Base-by-base conservation (phyloP, 2,888 invertebrate genomes). In the Heliconius hortense region DNA sequence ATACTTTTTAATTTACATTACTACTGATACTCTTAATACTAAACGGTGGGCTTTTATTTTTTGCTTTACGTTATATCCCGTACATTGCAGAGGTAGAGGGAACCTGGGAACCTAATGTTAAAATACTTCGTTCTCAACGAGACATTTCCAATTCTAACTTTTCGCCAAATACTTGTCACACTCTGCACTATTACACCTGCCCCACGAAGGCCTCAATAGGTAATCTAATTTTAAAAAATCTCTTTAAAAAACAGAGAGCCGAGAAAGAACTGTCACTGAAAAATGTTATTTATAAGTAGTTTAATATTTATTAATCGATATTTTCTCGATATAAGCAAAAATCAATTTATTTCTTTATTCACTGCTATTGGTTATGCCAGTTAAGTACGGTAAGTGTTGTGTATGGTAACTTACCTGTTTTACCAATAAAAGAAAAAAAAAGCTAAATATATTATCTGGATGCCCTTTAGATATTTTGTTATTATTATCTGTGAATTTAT, bases 381-480 rank as follows among this genome's bases (percentile, higher is more conserved):
- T 63, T 31, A 31, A 63, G 31, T 56, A 11, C 24, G 21, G 8
- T 31, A 63, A 28, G 21, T 63, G 24, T 18, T 0, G n/a, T n/a
- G n/a, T n/a, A n/a, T n/a, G n/a, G n/a, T n/a, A 7, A 28, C 8
- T 0, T 28, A 62, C 28, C 15, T 28, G 18, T 48, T 48, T 18
- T 4, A 31, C 21, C 8, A 63, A 35, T n/a, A 63, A 35, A 26
- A 26, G 15, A 26, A 28, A 26, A 26, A 28, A 48, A 48, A 48
- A 66, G 13, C 5, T 15, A 11, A 24, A 48, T 68, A 11, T 48
- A 10, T 48, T 28, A 68, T 28, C 68, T 43, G 21, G 21, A 48
- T 26, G 67, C 26, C 67, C 48, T 67, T 43, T 24, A 13, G 39
- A 39, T 67, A 26, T 26, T 68, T 68, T 48, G 13, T 68, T 28